Conservation (phyloP, 1,140 invertebrate species). For the Drosophila leontia region DNA sequence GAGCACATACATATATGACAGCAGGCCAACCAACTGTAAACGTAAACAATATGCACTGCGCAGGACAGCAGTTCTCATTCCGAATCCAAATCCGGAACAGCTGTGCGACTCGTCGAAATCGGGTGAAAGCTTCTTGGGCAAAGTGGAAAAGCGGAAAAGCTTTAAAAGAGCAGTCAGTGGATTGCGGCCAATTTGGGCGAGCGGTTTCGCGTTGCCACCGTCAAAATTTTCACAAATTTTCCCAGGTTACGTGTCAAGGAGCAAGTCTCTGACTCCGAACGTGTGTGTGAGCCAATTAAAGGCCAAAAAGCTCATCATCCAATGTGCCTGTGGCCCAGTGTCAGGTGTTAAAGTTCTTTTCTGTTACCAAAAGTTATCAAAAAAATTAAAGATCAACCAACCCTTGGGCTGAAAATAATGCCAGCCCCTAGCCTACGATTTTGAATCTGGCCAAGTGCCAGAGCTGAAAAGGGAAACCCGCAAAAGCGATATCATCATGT, state of each 20-base stretch:
- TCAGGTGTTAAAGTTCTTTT: slow-evolving; percentile 22
- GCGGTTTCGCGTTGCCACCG: slow-evolving; percentile 29
- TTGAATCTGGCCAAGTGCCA: slow-evolving; percentile 64
- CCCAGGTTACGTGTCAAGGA: slow-evolving; percentile 49
- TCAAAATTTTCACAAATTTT: slow-evolving; percentile 8
- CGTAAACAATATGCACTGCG: slow-evolving; percentile 75
- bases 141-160: slow-evolving; percentile 50
- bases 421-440: slow-evolving; percentile 1
- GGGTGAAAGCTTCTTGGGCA: slow-evolving; percentile 54
- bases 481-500: slow-evolving; percentile 41
- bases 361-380: slow-evolving; percentile 2
- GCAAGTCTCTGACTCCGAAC: slow-evolving; percentile 5
- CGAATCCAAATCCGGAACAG: slow-evolving; percentile 27
- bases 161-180: slow-evolving; percentile 77
- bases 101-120: slow-evolving; percentile 23
- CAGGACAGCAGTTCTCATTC: slow-evolving; percentile 47
- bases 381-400: slow-evolving; percentile 6
- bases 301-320: slow-evolving; percentile 27
- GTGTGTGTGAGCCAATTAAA: slow-evolving; percentile 28
- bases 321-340: slow-evolving; percentile 5
- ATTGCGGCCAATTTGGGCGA: slow-evolving; percentile 61
- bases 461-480: slow-evolving; percentile 26
- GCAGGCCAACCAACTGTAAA: slow-evolving; percentile 66
- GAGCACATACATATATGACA: slow-evolving; percentile 16
- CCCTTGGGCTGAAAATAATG: slow-evolving; percentile 19